Evolutionary conservation across 1,140 invertebrate species (phyloP).

Genomic region (Camponotus vicinus): DNA sequence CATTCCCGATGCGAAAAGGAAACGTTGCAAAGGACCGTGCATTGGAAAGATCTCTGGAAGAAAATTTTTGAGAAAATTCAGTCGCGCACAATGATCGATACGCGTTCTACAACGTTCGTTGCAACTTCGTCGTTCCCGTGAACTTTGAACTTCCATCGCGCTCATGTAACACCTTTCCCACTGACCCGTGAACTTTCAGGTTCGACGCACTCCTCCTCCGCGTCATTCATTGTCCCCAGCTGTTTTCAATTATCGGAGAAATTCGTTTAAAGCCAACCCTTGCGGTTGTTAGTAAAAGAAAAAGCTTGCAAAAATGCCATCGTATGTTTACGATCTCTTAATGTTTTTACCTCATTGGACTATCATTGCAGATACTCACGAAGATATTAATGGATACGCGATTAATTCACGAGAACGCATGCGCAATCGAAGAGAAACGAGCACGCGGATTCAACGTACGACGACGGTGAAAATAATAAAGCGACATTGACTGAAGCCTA

Average conservation of each 20-base stretch:
- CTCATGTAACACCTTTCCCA: constrained; percentile 67
- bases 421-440: constrained; percentile 1
- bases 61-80: constrained; percentile 16
- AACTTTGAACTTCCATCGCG: constrained; percentile 73
- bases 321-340: background rate
- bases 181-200: constrained; percentile 72
- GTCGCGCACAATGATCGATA: constrained; percentile 37
- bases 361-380: background rate
- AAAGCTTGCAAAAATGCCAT: background rate
- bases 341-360: background rate
- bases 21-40: background rate
- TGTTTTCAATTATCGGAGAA: constrained; percentile 74
- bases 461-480: constrained; percentile 26
- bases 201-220: constrained; percentile 48
- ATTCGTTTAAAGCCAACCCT: constrained; percentile 61
- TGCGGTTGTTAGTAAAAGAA: background rate
- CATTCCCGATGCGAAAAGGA: constrained; percentile 8
- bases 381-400: background rate
- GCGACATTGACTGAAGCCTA: constrained; percentile 10
- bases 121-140: constrained; percentile 61
- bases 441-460: background rate
- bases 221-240: constrained; percentile 60
- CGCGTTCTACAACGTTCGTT: constrained; percentile 26
- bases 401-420: constrained; percentile 14
- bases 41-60: constrained; percentile 2